Evolutionary conservation across 2,797 vertebrate genomes (phyloP).

Genomic region (Rhyacichthys aspro): DNA sequence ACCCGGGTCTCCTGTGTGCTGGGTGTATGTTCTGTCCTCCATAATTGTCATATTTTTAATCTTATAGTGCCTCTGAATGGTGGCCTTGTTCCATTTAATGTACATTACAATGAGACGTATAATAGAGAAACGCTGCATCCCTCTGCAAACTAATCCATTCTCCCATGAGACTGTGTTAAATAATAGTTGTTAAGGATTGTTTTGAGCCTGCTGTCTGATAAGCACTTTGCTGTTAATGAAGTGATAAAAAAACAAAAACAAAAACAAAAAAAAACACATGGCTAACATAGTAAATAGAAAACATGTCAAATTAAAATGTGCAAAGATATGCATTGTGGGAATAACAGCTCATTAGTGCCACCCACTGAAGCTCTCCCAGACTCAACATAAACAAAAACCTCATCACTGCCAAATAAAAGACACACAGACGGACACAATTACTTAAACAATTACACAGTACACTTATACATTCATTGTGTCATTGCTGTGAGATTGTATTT

Average conservation of each 20-base stretch:
- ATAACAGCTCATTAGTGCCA: constrained; percentile 11
- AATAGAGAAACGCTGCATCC: no score
- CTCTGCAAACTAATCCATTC: no score
- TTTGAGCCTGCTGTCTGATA: not conserved
- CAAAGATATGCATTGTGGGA: not conserved
- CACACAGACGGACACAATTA: not conserved
- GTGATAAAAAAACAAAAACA: constrained; percentile 3
- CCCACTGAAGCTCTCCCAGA: constrained; percentile 2
- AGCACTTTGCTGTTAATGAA: not conserved
- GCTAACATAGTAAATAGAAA: not conserved
- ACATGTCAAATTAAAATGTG: constrained; percentile 3
- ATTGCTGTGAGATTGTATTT: no score
- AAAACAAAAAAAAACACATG: not conserved
- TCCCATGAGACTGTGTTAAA: not conserved
- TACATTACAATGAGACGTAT: no score
- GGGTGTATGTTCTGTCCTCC: no score
- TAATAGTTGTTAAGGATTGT: no score
- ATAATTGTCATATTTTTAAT: no score
- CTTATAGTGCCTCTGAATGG: no score
- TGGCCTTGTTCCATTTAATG: no score
- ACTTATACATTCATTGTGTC: no score
- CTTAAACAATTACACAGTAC: not conserved
- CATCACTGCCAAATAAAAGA: not conserved
- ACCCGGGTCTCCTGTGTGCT: no score
- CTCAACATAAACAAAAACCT: constrained; percentile 5